Evolutionary conservation across 2,888 invertebrate genomes (phyloP).

Genomic region (Caenorhabditis doughertyi): DNA sequence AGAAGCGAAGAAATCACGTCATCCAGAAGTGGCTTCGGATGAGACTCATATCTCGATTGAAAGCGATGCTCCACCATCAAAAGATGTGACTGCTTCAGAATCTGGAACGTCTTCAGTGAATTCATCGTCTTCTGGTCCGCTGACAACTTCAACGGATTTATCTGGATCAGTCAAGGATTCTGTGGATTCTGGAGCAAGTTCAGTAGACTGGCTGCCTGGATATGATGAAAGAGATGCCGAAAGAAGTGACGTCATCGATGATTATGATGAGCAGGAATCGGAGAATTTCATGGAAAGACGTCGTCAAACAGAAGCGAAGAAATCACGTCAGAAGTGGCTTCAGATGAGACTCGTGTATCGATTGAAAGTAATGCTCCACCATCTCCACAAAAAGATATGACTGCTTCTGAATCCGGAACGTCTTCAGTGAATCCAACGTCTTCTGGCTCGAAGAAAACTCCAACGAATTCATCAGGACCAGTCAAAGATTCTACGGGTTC

Average conservation of each 20-base stretch:
- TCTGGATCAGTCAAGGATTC: not conserved
- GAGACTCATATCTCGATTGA: too few relatives aligned
- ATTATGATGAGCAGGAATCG: not conserved
- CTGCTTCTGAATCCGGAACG: not conserved
- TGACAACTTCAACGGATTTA: not conserved
- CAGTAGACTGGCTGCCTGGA: conserved; percentile 34
- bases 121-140: not conserved
- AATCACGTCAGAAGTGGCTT: conserved; percentile 94
- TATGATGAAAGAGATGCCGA: conserved; percentile 34
- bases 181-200: not conserved
- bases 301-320: not conserved
- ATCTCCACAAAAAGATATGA: not conserved
- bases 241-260: conserved; percentile 29
- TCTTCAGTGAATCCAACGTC: conserved; percentile 4
- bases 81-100: conserved; percentile 9
- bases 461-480: not conserved
- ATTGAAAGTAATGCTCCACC: conserved; percentile 88
- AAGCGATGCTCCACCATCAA: too few relatives aligned
- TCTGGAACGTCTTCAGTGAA: not conserved
- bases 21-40: too few relatives aligned
- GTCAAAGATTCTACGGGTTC: not conserved
- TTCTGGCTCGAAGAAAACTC: not conserved
- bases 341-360: conserved; percentile 93
- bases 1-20: too few relatives aligned
- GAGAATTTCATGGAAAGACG: conserved; percentile 35